Evolutionary conservation across 1,140 invertebrate genomes (phyloP).

Genomic region (Drosophila setifemur): DNA sequence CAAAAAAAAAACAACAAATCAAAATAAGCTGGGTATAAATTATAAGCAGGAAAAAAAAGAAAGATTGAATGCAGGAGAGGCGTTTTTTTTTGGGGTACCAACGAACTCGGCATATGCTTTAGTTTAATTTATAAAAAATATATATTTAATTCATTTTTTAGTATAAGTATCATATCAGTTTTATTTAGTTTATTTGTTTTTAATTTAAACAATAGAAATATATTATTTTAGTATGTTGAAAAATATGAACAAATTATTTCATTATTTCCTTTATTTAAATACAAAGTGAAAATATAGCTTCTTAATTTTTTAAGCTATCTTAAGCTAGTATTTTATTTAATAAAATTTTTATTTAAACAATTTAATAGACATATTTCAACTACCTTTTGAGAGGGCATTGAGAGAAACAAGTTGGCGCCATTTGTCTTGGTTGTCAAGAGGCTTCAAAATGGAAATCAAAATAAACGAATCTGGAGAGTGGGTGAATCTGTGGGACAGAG

Average conservation of each 20-base stretch:
- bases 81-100: background rate
- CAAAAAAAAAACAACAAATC: constrained; percentile 68
- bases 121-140: background rate
- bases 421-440: constrained; percentile 40
- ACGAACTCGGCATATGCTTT: background rate
- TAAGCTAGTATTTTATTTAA: background rate
- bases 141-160: background rate
- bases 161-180: background rate
- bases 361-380: background rate
- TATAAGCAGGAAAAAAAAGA: constrained; percentile 29
- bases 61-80: background rate
- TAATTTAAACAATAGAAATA: too few species aligned
- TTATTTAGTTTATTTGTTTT: background rate
- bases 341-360: background rate
- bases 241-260: background rate
- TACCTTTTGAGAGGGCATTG: background rate
- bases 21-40: constrained; percentile 74
- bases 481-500: background rate
- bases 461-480: constrained; percentile 46
- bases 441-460: constrained; percentile 64
- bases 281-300: too few species aligned
- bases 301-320: background rate
- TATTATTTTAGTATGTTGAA: too few species aligned
- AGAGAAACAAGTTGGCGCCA: constrained; percentile 65
- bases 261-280: background rate